Base-by-base conservation (phyloP, 1,140 invertebrate species). In the Pseudomyrmex flavicornis region DNA sequence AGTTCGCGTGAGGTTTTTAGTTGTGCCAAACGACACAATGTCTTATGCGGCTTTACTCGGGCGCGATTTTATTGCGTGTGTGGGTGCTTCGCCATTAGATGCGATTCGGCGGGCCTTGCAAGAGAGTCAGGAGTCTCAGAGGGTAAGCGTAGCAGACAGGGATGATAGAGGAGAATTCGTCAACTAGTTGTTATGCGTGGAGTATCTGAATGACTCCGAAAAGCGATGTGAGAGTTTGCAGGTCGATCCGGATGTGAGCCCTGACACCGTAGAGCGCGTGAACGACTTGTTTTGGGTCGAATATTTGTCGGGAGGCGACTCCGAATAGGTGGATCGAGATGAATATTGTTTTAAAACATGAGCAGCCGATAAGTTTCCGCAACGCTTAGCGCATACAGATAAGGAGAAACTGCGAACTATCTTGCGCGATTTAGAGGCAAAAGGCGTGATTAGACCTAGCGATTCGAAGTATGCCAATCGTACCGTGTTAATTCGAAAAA, bases 291-390 rank as follows among this genome's bases (percentile, higher is more conserved):
- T 65, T 50, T 2, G 44, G 8, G 9, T 4, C 52, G 22, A 70
- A 62, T 22, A 17, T 7, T 13, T n/a, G 8, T 4, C 3, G 4
- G 13, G 5, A 1, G 15, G n/a, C 2, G 35, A 35, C 35, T 35
- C 35, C n/a, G 9, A 46, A 56, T n/a, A 2, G 0, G n/a, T 2
- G 0, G 1, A 15, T 52, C 1, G 59, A 82, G 22, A 82, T 82
- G 77, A 46, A 10, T 12, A 82, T 82, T 15, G 8, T 12, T 13
- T n/a, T 72, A 5, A 70, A 82, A 1, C 66, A 72, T 8, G 46
- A 82, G 0, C 68, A 72, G 2, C 35, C 68, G 0, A 63, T 82
- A 3, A 72, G 68, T 22, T 82, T 63, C 13, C 68, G 0, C 22
- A 46, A 0, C 59, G 48, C 0, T 17, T 75, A 12, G 17, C 72